Evolutionary conservation across 2,113 vertebrate genomes (phyloP).

Genomic region (human (Homo sapiens)): DNA sequence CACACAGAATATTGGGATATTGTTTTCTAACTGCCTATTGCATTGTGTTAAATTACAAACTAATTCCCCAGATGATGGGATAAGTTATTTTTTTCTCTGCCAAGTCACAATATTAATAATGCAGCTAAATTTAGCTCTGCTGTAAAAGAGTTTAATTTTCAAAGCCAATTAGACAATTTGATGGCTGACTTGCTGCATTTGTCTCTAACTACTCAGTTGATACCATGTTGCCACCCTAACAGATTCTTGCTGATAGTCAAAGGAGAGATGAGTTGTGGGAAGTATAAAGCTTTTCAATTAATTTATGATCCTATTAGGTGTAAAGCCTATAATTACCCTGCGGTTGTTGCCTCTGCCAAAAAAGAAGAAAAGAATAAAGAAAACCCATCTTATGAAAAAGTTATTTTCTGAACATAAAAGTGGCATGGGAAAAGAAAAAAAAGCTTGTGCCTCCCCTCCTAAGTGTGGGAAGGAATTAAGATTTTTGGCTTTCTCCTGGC

Average conservation of each 20-base stretch:
- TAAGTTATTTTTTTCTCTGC: background rate
- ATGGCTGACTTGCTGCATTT: slow-evolving; percentile 52
- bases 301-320: slow-evolving; percentile 56
- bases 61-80: background rate
- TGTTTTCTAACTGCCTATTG: background rate
- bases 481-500: background rate
- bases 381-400: slow-evolving; percentile 6
- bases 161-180: slow-evolving; percentile 58
- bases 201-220: background rate
- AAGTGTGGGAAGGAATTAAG: background rate
- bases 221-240: background rate
- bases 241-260: slow-evolving; percentile 17
- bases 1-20: background rate
- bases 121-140: background rate
- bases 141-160: slow-evolving; percentile 64
- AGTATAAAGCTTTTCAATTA: slow-evolving; percentile 60
- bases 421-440: background rate
- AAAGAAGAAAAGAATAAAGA: background rate
- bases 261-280: slow-evolving; percentile 46
- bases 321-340: slow-evolving; percentile 42
- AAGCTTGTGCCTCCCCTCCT: background rate
- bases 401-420: slow-evolving; percentile 45
- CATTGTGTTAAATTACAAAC: background rate
- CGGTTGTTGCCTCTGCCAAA: slow-evolving; percentile 26
- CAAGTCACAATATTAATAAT: slow-evolving; percentile 45